Evolutionary conservation across 2,888 invertebrate genomes (phyloP).

Genomic region (Bugulina stolonifera): DNA sequence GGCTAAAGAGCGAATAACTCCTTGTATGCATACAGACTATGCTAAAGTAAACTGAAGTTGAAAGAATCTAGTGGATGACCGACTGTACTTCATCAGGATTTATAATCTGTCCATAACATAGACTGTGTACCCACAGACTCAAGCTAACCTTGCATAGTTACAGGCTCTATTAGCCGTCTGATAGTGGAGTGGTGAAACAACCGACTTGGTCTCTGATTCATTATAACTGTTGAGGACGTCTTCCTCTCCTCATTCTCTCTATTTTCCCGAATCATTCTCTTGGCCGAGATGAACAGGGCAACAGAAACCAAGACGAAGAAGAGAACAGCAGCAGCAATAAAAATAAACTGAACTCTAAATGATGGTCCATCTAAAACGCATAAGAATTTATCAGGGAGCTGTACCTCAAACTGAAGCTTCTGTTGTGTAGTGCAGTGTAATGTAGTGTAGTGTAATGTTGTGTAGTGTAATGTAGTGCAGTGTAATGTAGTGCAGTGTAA

Average conservation of each 20-base stretch:
- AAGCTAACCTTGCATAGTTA: background rate
- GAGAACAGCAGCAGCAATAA: background rate
- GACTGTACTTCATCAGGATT: too few species aligned
- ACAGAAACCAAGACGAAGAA: slow-evolving; percentile 11
- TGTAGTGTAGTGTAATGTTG: background rate
- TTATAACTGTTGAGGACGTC: slow-evolving; percentile 1
- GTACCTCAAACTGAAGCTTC: too few species aligned
- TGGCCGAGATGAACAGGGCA: slow-evolving; percentile 11
- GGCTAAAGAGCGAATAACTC: background rate
- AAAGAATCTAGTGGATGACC: too few species aligned
- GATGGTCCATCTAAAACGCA: slow-evolving; percentile 5
- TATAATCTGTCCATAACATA: too few species aligned
- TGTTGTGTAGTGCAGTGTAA: background rate
- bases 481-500: background rate
- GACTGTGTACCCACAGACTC: too few species aligned
- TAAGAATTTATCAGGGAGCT: background rate
- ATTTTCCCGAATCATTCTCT: slow-evolving; percentile 17
- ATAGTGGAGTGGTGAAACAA: background rate
- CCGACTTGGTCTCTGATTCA: slow-evolving; percentile 7
- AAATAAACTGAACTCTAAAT: slow-evolving; percentile 5
- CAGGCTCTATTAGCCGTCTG: background rate
- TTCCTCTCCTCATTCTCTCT: background rate
- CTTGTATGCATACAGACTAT: background rate
- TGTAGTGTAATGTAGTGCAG: background rate
- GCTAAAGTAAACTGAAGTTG: too few species aligned